A percentile compares a stretch with the other conserved stretches of the same genome.
These are phyloP conservation scores for Leucoraja ocellata DNA, from an alignment of 2,797 vertebrate species.

Conservation along the genomic window DNA sequence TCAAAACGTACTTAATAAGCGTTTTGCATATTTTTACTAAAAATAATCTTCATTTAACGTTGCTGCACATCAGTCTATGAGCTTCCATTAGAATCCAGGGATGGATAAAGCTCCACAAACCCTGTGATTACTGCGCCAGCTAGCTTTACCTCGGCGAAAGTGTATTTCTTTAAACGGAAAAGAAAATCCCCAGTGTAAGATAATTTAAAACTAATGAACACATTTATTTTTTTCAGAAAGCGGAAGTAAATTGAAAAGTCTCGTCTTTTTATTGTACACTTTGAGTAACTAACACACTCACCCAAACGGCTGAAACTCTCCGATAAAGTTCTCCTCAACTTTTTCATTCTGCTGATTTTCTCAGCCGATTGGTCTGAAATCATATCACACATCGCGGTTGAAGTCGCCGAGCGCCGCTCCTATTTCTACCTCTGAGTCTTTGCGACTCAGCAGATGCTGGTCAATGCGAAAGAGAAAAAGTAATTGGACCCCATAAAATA, in stretches of 20 bases:
- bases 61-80: neutral
- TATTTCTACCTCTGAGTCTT: neutral
- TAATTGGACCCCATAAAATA: neutral
- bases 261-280: neutral
- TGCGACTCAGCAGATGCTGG: neutral
- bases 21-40: neutral
- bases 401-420: neutral
- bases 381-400: slow-evolving; percentile 70
- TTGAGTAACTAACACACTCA: slow-evolving; percentile 57
- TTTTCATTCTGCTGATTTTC: slow-evolving; percentile 89
- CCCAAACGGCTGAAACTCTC: slow-evolving; percentile 90
- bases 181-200: neutral
- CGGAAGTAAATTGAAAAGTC: neutral
- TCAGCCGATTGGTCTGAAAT: slow-evolving; percentile 71
- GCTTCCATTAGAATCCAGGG: no score
- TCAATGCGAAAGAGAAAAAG: neutral
- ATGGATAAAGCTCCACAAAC: neutral
- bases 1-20: neutral
- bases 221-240: neutral
- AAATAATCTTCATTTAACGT: neutral
- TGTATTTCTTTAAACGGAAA: neutral
- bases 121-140: slow-evolving; percentile 9
- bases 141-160: slow-evolving; percentile 23
- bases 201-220: neutral
- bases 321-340: slow-evolving; percentile 95